Evolutionary conservation across 2,888 invertebrate species (phyloP), one percentile per base, ranked within the genome.

Genomic region (Drosophila formosana): DNA sequence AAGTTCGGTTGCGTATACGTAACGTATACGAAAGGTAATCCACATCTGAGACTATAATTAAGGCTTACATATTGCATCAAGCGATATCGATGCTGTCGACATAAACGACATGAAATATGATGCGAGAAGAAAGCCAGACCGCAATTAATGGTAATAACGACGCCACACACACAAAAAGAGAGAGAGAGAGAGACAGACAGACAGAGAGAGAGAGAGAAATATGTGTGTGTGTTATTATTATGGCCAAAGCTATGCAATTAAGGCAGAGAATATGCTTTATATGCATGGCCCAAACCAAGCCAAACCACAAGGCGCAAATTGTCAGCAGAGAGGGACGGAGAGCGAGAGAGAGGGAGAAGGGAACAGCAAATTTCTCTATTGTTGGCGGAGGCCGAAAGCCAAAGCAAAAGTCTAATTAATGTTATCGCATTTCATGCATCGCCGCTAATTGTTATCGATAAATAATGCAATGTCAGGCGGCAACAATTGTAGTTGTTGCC

Each of bases 381-480:
- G 58, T 57, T 66, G 34, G 34, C 34, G 8, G 9, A 34, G 34
- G 30, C 28, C 25, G 60, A n/a, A 41, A 23, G 61, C 18, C 8
- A 32, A 18, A 32, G 37, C 50, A 51, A 50, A 65, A 58, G 75
- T 75, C 88, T 88, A 90, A 90, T 90, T 90, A 89, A 88, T 86
- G 80, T 88, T 90, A 90, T 90, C 90, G 80, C 83, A 86, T 88
- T 87, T 86, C 84, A 90, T 89, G 84, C 80, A 89, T 89, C 84
- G 82, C 83, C 77, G 88, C 80, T 84, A 89, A 88, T 89, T 82
- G 89, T 88, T 89, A 89, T 89, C 89, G 88, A 89, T 85, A 88
- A 85, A 89, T 89, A 88, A 82, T 82, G 82, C 73, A 78, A 72
- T 67, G 80, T 67, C 82, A 74, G 75, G 63, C 63, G 26, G n/a